Evolutionary conservation across 2,888 invertebrate genomes (phyloP), one percentile per base, ranked within the genome.

Genomic region (Lepidonotus clava): DNA sequence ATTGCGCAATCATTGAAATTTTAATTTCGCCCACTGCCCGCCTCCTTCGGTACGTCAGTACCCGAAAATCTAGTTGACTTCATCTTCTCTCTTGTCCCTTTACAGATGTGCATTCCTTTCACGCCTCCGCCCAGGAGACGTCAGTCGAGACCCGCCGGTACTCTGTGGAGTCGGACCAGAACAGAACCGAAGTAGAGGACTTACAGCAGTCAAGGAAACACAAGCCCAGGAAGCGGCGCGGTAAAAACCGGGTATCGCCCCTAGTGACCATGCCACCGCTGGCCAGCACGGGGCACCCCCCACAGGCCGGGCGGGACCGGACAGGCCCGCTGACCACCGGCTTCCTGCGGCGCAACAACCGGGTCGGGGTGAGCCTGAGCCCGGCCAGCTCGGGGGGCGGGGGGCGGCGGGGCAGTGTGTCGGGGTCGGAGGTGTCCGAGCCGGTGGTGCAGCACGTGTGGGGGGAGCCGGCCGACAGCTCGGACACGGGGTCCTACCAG

Each of bases 231-330:
- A 41, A 28, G 32, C 24, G 80, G 28, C 80, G 80, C 14, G 80
- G 80, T 1, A 80, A 80, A 24, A 80, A 80, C 46, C 80, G 80
- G 21, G 46, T 80, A 1, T 21, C 46, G 14, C 80, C 80, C n/a
- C 21, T 80, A 6, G 80, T 80, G 80, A 71, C 71, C 8, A 41
- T 24, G 40, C 76, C 76, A 21, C 80, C 80, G 1, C 46, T 34
- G n/a, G 8, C 51, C 51, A 1, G 11, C 38, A 1, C 71, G 38
- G n/a, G n/a, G 14, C 24, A 18, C 2, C 11, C 61, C 24, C 28
- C 24, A 1, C 61, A 61, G 28, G n/a, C n/a, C n/a, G n/a, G n/a
- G n/a, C n/a, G n/a, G n/a, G n/a, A n/a, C n/a, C n/a, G n/a, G n/a
- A n/a, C n/a, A n/a, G 71, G 71, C 1, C 71, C 71, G n/a, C 71